Percentiles rank a stretch among this genome's conserved stretches.
phyloP scores from a whole-genome alignment of 1,140 invertebrate species.

The Coptotermes formosanus region DNA sequence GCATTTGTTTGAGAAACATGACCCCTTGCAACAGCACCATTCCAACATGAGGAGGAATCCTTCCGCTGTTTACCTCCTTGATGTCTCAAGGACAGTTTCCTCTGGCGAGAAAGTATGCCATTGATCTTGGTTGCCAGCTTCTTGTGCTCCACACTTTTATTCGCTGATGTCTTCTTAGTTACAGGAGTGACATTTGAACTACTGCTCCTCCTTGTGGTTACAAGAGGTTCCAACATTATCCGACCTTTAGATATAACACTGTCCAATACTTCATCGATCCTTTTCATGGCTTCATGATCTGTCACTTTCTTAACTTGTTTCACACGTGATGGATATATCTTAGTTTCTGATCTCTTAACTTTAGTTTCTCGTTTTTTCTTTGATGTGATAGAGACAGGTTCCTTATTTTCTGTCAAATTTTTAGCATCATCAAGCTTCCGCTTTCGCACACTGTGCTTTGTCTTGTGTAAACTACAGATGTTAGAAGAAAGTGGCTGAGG shows the following conservation, averaged over 20 bases:
- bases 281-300: not conserved
- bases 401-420: conserved; percentile 22
- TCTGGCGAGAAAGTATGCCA: not conserved
- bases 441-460: conserved; percentile 36
- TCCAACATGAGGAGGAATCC: not conserved
- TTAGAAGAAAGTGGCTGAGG: conserved; percentile 39
- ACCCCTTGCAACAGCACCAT: not conserved
- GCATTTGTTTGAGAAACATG: not conserved
- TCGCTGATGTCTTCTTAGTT: conserved; percentile 41
- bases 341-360: not conserved
- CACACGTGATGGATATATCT: conserved; percentile 23
- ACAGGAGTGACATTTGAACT: not conserved
- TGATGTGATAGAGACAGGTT: not conserved
- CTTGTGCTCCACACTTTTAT: conserved; percentile 41
- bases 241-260: not conserved
- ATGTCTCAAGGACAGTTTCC: not conserved
- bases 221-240: not conserved
- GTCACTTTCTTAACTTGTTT: conserved; percentile 16
- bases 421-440: conserved; percentile 26
- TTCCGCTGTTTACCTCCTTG: not conserved
- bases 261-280: not conserved
- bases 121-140: conserved; percentile 40
- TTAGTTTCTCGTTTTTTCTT: conserved; percentile 25
- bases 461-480: conserved; percentile 37
- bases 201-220: not conserved